Base-by-base conservation (phyloP, 92 coral and sea anemone species). In the Epizoanthus scotinus region DNA sequence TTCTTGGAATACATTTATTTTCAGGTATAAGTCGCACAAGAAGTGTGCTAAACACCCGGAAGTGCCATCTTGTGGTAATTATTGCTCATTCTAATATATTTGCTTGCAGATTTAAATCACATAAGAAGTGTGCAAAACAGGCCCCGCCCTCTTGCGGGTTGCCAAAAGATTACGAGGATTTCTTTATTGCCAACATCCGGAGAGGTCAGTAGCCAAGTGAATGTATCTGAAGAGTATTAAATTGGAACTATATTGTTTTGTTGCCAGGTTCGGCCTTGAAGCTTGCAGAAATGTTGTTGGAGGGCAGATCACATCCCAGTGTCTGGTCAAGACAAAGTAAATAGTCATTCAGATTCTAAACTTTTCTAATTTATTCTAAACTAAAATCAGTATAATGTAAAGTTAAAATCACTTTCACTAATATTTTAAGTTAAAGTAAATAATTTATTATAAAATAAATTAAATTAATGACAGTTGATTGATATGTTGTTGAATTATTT, bases 61-160 rank as follows among this genome's bases (percentile, higher is more conserved):
- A 44, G 57, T 54, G n/a, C 79, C 69, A 31, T 24, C 62, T 56
- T 66, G 69, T 70, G 85, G 67, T 82, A 71, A 71, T 22, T 83
- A 53, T 52, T 63, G 19, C 22, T 59, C 44, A 38, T 12, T 68
- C 31, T 5, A 67, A 52, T 83, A 50, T 24, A 59, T 68, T 62
- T 81, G 70, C 72, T 84, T 49, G 47, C 69, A 95, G 99, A 68
- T 87, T 91, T 60, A 95, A 91, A 82, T 95, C 86, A 50, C 99
- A 95, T 84, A 93, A 91, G 84, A 89, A 90, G 86, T 95, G 99
- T 75, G 88, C 96, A 31, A 93, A 93, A 63, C 70, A 44, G 67
- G 92, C 94, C 22, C 92, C 93, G 6, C 89, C 98, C 42, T 78
- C 90, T 34, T 93, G 97, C 78, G 88, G 94, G 0, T 82, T 93